Conservation (phyloP, 2,888 invertebrate genomes). For the Aproaerema taeniolella region DNA sequence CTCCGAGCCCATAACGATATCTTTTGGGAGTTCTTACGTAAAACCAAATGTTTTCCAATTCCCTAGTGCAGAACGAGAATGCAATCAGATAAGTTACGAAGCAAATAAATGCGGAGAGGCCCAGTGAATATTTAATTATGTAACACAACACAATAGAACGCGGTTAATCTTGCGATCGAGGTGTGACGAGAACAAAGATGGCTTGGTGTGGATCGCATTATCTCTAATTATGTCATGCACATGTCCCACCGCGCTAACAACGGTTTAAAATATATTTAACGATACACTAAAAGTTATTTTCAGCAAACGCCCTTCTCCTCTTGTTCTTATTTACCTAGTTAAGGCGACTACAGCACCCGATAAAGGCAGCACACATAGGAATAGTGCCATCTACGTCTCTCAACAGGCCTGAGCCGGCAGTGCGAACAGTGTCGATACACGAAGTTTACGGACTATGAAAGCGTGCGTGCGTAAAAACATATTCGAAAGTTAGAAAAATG, state of each 20-base stretch:
- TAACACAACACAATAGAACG: conserved; percentile 4
- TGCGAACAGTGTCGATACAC: too few species aligned
- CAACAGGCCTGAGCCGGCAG: too few species aligned
- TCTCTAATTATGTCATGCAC: conserved; percentile 42
- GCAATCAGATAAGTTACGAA: conserved; percentile 8
- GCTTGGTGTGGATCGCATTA: conserved; percentile 14
- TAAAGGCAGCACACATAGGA: too few species aligned
- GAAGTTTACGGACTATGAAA: too few species aligned
- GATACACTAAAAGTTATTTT: conserved; percentile 49
- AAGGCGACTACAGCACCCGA: too few species aligned
- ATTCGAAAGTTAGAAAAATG: too few species aligned
- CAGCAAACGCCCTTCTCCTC: conserved; percentile 46
- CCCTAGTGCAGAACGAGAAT: conserved; percentile 6
- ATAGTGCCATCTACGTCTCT: too few species aligned
- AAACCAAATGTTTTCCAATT: background rate
- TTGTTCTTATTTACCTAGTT: conserved; percentile 51
- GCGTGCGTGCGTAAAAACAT: too few species aligned
- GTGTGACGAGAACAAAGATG: conserved; percentile 1
- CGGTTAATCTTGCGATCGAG: background rate
- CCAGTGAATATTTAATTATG: conserved; percentile 4
- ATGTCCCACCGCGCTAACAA: conserved; percentile 36
- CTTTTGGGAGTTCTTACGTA: conserved; percentile 1
- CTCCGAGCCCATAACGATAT: background rate
- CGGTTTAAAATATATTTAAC: conserved; percentile 51
- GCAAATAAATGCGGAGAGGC: background rate